Conservation (phyloP, 2,797 vertebrate genomes). For the Semotilus atromaculatus region DNA sequence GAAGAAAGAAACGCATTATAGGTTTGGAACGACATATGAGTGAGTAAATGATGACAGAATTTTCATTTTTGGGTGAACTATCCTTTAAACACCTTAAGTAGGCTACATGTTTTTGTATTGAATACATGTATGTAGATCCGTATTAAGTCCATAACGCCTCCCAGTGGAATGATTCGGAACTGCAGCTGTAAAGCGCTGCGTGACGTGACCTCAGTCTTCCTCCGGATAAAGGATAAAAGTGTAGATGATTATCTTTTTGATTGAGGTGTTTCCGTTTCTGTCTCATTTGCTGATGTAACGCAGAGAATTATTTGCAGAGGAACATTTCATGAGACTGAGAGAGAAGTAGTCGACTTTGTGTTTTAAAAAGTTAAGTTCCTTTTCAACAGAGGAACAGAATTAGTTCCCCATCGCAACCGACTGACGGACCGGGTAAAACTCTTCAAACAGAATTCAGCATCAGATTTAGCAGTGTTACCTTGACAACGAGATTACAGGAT, state of each 20-base stretch:
- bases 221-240: conserved; percentile 5
- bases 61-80: no score
- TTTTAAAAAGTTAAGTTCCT: conserved; percentile 6
- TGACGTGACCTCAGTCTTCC: conserved; percentile 10
- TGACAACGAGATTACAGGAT: not conserved
- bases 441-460: not conserved
- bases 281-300: not conserved
- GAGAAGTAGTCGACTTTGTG: not conserved
- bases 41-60: no score
- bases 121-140: no score
- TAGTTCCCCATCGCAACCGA: not conserved
- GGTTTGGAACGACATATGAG: no score
- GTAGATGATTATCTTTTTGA: conserved; percentile 38
- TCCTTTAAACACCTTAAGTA: not conserved
- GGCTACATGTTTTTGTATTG: not conserved
- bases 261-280: conserved; percentile 26
- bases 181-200: not conserved
- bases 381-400: not conserved
- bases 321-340: not conserved
- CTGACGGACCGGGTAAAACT: not conserved
- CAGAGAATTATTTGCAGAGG: not conserved
- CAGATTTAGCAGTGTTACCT: not conserved
- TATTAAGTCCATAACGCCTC: not conserved
- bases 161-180: not conserved
- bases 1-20: no score